These are phyloP conservation scores for Agrotis clavis DNA, from an alignment of 2,888 invertebrate species.

Conservation along the genomic window DNA sequence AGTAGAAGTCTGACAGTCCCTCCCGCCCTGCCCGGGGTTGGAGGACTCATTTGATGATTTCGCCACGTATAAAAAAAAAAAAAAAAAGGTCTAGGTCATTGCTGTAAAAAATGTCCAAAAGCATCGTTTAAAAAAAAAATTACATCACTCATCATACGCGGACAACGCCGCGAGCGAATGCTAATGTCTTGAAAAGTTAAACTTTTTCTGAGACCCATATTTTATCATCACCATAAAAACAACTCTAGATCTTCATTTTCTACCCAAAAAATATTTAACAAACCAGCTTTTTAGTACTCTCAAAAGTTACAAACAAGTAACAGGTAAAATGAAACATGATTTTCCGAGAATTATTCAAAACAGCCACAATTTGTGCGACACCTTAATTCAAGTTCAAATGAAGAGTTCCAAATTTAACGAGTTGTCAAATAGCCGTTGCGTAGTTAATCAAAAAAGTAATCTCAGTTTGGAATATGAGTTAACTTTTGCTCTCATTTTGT, in stretches of 20 bases:
- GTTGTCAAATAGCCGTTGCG: conserved; percentile 49
- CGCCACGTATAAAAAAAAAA: no score
- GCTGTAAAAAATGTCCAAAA: no score
- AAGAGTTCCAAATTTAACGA: conserved; percentile 46
- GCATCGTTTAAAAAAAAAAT: no score
- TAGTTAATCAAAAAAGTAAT: conserved; percentile 74
- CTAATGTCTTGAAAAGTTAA: no score
- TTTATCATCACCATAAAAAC: not conserved
- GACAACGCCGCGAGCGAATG: no score
- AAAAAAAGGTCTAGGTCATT: no score
- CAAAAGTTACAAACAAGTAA: conserved; percentile 25
- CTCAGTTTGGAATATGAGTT: conserved; percentile 70
- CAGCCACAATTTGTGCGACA: conserved; percentile 46
- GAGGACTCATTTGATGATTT: no score
- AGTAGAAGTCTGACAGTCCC: no score
- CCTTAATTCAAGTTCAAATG: conserved; percentile 57
- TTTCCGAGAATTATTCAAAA: conserved; percentile 24
- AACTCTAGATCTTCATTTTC: conserved; percentile 13
- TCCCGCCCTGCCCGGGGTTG: no score
- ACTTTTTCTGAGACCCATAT: not conserved
- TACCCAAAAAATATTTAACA: conserved; percentile 18
- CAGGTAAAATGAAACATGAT: conserved; percentile 44
- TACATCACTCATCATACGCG: no score
- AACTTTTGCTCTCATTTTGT: conserved; percentile 44
- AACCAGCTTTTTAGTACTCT: conserved; percentile 20